Base-by-base conservation (phyloP, 1,140 invertebrate species). In the Myzus persicae region DNA sequence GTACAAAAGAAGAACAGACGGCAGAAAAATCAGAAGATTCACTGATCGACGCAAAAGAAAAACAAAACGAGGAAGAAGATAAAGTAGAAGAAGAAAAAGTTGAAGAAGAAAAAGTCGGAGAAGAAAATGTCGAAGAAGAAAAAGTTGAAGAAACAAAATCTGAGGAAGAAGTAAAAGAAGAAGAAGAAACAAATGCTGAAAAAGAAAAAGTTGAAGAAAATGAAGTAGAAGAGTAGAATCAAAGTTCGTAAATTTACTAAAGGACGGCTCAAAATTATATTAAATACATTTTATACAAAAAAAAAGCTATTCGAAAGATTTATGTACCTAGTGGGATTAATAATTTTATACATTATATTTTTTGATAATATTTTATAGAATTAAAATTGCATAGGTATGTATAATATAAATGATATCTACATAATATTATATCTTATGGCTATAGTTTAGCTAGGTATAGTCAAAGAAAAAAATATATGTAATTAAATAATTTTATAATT, bases 281-380 rank as follows among this genome's bases (percentile, higher is more conserved):
- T 42, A 42, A 51, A 87, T 84, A 84, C 38, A 84, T 40, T 85
- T 85, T 42, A 84, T 85, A 44, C 42, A 44, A 85, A 85, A n/a
- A 85, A 85, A 24, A 85, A 85, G 36, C 20, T 38, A 38, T 38
- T 82, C 44, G 7, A 31, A 85, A 44, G 22, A 31, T 85, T 76
- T 76, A 67, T 67, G n/a, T 67, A 6, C n/a, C 40, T 31, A 84
- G 82, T 42, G 3, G 82, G 4, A 84, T 84, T 84, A 40, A 40
- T 31, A 40, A 84, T 84, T 40, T 40, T 84, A 84, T 40, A 84
- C 82, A 24, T 26, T 84, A 84, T 40, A 40, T 40, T 84, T 84
- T 84, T 40, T 40, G 24, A 84, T 40, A 84, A 84, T 31, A 26
- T 84, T 42, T 42, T 26, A 26, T 42, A 26, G 22, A 84, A 84